phyloP scores from a whole-genome alignment of 2,113 vertebrate species.

The Sinocyclocheilus anophthalmus region DNA sequence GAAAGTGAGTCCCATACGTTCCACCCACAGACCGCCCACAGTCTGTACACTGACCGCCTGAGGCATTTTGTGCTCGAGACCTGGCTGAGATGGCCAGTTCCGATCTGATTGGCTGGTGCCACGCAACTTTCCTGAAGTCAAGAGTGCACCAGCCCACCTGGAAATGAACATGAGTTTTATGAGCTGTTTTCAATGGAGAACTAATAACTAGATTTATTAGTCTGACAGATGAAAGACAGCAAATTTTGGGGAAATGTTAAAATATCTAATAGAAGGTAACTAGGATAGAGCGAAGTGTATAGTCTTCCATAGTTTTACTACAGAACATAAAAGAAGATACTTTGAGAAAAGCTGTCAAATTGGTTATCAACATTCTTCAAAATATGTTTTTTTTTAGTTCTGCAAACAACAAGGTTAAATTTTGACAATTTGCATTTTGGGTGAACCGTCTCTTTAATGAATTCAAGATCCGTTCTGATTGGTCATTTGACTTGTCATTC shows the following conservation, averaged over 20 bases:
- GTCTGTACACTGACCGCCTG: neutral
- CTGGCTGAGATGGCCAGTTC: neutral
- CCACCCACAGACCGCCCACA: neutral
- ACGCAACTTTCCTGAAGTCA: neutral
- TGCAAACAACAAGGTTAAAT: neutral
- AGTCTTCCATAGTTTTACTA: neutral
- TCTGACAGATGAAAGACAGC: neutral
- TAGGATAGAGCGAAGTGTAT: neutral
- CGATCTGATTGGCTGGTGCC: neutral
- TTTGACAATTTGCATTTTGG: neutral
- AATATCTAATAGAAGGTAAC: neutral
- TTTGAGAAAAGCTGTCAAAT: neutral
- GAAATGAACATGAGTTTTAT: neutral
- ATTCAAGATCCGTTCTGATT: neutral
- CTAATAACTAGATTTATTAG: neutral
- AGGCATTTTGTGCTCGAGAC: neutral
- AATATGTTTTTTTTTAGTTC: neutral
- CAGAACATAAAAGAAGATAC: neutral
- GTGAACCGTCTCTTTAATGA: neutral
- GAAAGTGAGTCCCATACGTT: neutral
- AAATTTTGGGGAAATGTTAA: neutral
- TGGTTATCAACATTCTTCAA: neutral
- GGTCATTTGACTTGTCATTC: neutral
- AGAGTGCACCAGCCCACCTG: neutral
- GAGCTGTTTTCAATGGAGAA: neutral